Evolutionary conservation across 2,113 vertebrate genomes (phyloP), one percentile per base, ranked within the genome.

Genomic region (Sinocyclocheilus rhinocerous): DNA sequence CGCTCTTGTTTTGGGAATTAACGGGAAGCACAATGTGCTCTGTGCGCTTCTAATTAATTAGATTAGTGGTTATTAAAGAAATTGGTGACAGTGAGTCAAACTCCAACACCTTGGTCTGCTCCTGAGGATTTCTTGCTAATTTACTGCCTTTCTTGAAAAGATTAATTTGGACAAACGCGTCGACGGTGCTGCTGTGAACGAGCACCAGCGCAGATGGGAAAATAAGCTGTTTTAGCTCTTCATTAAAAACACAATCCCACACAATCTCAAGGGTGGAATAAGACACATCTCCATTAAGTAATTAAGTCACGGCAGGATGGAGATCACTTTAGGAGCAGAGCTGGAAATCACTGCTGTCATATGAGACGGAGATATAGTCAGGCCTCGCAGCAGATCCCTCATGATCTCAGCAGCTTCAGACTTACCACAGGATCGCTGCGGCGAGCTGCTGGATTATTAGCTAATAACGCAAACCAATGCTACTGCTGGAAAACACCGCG

Each of bases 101-200:
- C 92, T 92, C 92, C 91, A 91, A 87, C 83, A 88, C 92, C 91
- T 87, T 88, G 85, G 91, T 91, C 92, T 91, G 73, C n/a, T 76
- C 73, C 86, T 78, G 83, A 90, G 91, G 91, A 92, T 90, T 93
- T 90, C 88, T 90, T 92, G 91, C 92, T 93, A 93, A 94, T 94
- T 93, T 92, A 91, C 91, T 85, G 92, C 86, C 91, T 93, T 92
- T 93, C 93, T 90, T 93, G 86, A 90, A 86, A 89, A 94, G 92
- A 94, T 95, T 94, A 94, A 93, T 93, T 92, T 92, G 90, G 90
- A 89, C 90, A 87, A 93, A 93, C 94, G 91, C 93, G 92, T 94
- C 94, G 91, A 94, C 94, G 92, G 93, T 90, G 85, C 85, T 90
- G 92, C 91, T 91, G 92, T 86, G 90, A 91, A 90, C 2, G 85